These are phyloP conservation scores for Seriola quinqueradiata DNA, from an alignment of 2,113 vertebrate genomes.

Conservation along the genomic window DNA sequence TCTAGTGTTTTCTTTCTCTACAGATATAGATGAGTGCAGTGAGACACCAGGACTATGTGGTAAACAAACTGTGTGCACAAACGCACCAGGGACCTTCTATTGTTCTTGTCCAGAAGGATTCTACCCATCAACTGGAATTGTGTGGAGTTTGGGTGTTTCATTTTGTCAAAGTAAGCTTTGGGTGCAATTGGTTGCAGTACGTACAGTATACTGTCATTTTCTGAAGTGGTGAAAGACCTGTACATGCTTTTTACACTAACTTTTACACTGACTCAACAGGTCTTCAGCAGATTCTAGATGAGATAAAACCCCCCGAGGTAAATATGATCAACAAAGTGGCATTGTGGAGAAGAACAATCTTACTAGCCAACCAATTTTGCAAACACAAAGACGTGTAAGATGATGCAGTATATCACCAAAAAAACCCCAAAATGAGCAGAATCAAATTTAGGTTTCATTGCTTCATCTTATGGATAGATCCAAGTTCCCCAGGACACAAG, in stretches of 20 bases:
- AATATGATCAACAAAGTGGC: background rate
- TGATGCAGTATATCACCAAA: background rate
- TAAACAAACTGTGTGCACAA: conserved; percentile 58
- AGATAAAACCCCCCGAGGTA: conserved; percentile 34
- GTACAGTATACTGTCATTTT: background rate
- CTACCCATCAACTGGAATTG: conserved; percentile 67
- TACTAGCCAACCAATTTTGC: background rate
- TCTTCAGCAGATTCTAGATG: conserved; percentile 38
- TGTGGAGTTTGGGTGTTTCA: conserved; percentile 48
- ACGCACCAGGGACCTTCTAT: conserved; percentile 58
- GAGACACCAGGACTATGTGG: conserved; percentile 69
- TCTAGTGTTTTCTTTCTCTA: background rate
- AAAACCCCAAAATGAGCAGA: too few species aligned
- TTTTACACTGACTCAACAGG: conserved; percentile 24
- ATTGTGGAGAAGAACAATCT: background rate
- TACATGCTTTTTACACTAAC: background rate
- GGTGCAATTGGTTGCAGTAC: background rate
- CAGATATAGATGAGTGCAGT: conserved; percentile 77
- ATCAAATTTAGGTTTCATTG: background rate
- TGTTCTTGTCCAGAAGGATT: conserved; percentile 75
- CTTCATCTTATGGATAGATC: background rate
- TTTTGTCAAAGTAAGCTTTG: conserved; percentile 68
- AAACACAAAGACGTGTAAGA: background rate
- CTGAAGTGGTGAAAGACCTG: background rate
- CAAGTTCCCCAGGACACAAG: background rate